Conservation (phyloP, 2,888 invertebrate species). For the Hemaris fuciformis region DNA sequence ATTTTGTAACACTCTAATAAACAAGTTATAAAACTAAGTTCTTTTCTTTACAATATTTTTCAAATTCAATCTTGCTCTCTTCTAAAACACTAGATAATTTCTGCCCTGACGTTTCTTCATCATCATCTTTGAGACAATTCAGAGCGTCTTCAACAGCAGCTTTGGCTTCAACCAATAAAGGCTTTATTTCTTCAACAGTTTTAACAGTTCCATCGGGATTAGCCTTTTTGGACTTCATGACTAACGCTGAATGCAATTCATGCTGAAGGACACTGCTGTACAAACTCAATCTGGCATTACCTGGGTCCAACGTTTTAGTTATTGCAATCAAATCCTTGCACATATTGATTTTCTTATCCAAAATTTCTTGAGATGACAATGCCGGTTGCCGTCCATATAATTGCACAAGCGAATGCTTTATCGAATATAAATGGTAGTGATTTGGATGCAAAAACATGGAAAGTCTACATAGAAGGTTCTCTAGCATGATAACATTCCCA, state of each 20-base stretch:
- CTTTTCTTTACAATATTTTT: conserved; percentile 73
- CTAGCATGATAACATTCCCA: conserved; percentile 82
- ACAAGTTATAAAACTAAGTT: conserved; percentile 41
- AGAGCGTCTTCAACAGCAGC: conserved; percentile 66
- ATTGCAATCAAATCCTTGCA: conserved; percentile 84
- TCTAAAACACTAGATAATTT: conserved; percentile 74
- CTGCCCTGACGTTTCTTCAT: conserved; percentile 77
- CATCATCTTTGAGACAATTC: conserved; percentile 73
- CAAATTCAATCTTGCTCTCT: conserved; percentile 71
- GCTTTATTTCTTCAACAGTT: conserved; percentile 57
- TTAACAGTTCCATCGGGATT: conserved; percentile 51
- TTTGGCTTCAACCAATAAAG: conserved; percentile 70
- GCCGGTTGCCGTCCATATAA: conserved; percentile 87
- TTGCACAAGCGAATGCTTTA: conserved; percentile 91
- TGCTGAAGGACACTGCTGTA: conserved; percentile 90
- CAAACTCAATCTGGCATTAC: conserved; percentile 86
- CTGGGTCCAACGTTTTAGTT: conserved; percentile 86
- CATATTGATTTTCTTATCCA: conserved; percentile 85
- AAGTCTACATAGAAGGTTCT: conserved; percentile 85
- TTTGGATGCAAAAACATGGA: conserved; percentile 90
- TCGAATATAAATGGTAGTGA: conserved; percentile 91
- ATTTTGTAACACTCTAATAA: conserved; percentile 22
- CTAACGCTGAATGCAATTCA: conserved; percentile 84
- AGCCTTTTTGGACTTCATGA: conserved; percentile 71
- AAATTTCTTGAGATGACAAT: conserved; percentile 81